phyloP scores from a whole-genome alignment of 2,113 vertebrate genomes.

The Proteles cristata region DNA sequence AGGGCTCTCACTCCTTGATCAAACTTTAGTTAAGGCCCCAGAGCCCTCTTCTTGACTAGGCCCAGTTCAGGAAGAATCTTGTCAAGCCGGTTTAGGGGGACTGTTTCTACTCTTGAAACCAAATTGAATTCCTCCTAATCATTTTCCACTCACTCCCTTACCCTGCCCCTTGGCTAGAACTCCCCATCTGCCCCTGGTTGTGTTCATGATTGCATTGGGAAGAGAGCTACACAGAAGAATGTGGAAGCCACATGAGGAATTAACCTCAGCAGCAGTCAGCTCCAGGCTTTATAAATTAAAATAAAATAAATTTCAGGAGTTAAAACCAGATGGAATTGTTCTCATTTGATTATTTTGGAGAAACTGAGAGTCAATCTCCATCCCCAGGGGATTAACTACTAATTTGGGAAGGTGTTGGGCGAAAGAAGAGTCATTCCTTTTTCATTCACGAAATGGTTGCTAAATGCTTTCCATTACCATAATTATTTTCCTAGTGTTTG shows the following conservation, averaged over 20 bases:
- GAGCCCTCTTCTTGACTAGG: background rate
- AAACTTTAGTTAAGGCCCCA: background rate
- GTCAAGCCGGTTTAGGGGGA: background rate
- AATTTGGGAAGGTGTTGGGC: background rate
- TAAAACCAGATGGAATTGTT: conserved; percentile 15
- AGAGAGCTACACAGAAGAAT: background rate
- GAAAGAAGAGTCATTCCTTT: background rate
- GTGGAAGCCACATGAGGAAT: background rate
- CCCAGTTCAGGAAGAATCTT: background rate
- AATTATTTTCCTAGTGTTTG: background rate
- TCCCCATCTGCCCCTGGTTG: background rate
- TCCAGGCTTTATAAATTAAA: conserved; percentile 3
- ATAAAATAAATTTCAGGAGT: conserved; percentile 7
- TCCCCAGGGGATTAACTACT: conserved; percentile 1
- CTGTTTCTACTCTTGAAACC: background rate
- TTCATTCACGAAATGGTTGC: background rate
- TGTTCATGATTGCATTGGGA: background rate
- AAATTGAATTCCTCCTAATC: background rate
- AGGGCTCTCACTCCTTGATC: background rate
- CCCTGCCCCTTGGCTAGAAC: no score
- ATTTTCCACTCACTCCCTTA: background rate
- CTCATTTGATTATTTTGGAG: conserved; percentile 31
- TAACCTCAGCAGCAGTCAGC: background rate
- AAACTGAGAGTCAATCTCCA: background rate
- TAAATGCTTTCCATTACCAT: background rate